phyloP scores from a whole-genome alignment of 2,888 invertebrate genomes.

The Caenorhabditis sp. region DNA sequence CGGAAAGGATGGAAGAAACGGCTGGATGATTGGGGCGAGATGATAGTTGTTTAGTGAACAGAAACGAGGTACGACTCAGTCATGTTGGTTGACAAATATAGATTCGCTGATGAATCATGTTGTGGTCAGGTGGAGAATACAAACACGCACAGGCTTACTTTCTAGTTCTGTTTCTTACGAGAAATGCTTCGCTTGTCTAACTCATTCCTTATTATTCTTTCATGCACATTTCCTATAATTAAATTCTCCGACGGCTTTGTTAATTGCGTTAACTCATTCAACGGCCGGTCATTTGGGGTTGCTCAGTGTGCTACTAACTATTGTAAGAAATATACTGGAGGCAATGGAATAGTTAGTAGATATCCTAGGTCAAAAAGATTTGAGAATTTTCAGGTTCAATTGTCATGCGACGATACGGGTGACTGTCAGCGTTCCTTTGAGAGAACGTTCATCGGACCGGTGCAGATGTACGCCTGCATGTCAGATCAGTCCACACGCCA shows the following conservation, averaged over 20 bases:
- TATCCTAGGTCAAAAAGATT: background rate
- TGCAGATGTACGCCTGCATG: conserved; percentile 65
- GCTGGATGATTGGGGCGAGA: conserved; percentile 77
- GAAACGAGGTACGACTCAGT: conserved; percentile 43
- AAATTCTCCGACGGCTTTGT: conserved; percentile 23
- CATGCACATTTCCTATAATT: conserved; percentile 1
- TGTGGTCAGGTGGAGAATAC: conserved; percentile 39
- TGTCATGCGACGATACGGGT: conserved; percentile 68
- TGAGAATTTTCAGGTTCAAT: conserved; percentile 51
- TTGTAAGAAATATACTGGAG: conserved; percentile 66
- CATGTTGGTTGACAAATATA: conserved; percentile 34
- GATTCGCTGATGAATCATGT: conserved; percentile 50
- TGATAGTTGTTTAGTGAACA: conserved; percentile 74
- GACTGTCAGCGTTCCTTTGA: conserved; percentile 64
- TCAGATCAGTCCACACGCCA: conserved; percentile 63
- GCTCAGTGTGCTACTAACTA: conserved; percentile 52
- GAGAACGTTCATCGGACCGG: conserved; percentile 39
- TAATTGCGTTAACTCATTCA: conserved; percentile 59
- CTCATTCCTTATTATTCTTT: conserved; percentile 10
- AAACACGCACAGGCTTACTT: conserved; percentile 3
- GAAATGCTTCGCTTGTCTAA: background rate
- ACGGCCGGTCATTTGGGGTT: conserved; percentile 31
- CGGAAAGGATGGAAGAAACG: conserved; percentile 75
- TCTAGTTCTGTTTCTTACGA: background rate
- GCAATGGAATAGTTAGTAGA: conserved; percentile 59